Evolutionary conservation across 2,888 invertebrate species (phyloP).

Genomic region (Ornithoptera priamus): DNA sequence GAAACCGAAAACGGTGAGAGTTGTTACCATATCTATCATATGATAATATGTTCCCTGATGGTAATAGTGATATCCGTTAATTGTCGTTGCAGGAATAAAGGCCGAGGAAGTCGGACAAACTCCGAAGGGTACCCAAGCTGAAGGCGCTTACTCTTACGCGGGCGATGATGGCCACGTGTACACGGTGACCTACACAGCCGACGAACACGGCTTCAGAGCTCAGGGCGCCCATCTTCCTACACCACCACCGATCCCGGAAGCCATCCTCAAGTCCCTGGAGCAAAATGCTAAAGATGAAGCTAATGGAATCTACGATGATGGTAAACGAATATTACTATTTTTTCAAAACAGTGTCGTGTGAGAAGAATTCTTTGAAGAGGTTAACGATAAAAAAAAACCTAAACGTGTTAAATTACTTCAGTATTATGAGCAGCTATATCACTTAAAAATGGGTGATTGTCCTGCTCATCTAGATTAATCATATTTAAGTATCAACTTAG

Average conservation of each 20-base stretch:
- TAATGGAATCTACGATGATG: conserved; percentile 73
- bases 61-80: too few relatives aligned
- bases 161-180: conserved; percentile 80
- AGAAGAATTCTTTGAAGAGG: too few relatives aligned
- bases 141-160: conserved; percentile 79
- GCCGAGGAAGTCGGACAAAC: conserved; percentile 71
- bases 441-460: too few relatives aligned
- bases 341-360: too few relatives aligned
- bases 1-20: conserved; percentile 82
- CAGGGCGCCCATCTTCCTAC: conserved; percentile 80
- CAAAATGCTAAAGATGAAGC: conserved; percentile 74
- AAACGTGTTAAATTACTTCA: too few relatives aligned
- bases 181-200: conserved; percentile 78
- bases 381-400: too few relatives aligned
- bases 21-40: too few relatives aligned
- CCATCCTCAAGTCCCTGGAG: conserved; percentile 71
- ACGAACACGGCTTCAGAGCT: conserved; percentile 80
- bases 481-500: too few relatives aligned
- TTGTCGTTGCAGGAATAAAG: conserved; percentile 62
- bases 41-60: too few relatives aligned
- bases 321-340: conserved; percentile 43
- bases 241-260: conserved; percentile 80
- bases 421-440: too few relatives aligned
- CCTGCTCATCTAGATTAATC: too few relatives aligned
- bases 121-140: conserved; percentile 58